Base-by-base conservation (phyloP, 2,797 vertebrate genomes). In the Liparis tanakae region DNA sequence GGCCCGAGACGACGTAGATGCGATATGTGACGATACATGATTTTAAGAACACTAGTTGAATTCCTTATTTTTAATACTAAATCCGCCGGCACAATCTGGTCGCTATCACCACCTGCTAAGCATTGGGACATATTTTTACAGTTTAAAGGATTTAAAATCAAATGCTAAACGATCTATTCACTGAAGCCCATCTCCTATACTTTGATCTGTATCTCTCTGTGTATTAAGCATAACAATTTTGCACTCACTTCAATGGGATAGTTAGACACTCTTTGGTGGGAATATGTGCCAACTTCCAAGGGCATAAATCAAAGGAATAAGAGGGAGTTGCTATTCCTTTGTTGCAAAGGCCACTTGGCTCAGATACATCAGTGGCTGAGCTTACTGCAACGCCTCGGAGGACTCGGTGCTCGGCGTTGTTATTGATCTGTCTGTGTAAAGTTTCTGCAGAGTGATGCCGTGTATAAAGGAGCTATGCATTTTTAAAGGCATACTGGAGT, bases 341-440 rank as follows among this genome's bases (percentile, higher is more conserved):
- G 91, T 91, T 91, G 85, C 81, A 91, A 91, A 93, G 89, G 90
- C 89, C 87, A 90, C 88, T 91, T 80, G 89, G 86, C 85, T 93
- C 84, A 73, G 85, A 87, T 82, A 86, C 87, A 86, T 92, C 90
- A 89, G 86, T 85, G 85, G 86, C 88, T 87, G 78, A 89, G 85
- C 85, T 88, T 78, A 82, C 89, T 90, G 88, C 86, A 81, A 82
- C 82, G 87, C 85, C 85, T 92, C 50, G 66, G 87, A 88, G 88
- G 88, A 87, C 86, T 87, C 83, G 55, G 78, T 61, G 84, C 86
- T 80, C 39, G 53, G 88, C 86, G 71, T 69, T 79, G 69, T 82
- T 93, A 94, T 94, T 92, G 93, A 94, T 94, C 90, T 89, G 88
- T 90, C 83, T 90, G 89, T 91, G 91, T 87, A 92, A 93, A 93